Evolutionary conservation across 2,113 vertebrate species (phyloP), one percentile per base, ranked within the genome.

Genomic region (Chloebia gouldiae): DNA sequence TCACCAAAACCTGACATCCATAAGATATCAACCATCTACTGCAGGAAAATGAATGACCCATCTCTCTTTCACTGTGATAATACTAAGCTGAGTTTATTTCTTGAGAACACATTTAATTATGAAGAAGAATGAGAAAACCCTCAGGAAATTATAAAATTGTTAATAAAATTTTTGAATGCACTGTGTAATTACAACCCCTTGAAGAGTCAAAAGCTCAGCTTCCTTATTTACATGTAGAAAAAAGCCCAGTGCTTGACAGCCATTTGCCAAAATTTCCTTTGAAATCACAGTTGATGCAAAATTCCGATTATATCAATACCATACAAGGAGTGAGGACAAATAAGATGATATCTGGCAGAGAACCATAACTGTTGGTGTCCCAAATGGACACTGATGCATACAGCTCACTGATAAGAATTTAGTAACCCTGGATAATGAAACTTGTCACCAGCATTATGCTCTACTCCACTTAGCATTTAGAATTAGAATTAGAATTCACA

Each of bases 31-130:
- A 44, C 25, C 23, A 45, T 19, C 28, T 91, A 51, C 35, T 86
- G n/a, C 28, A 73, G 68, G 57, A 90, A 88, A 91, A 78, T 44
- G n/a, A 80, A 88, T 92, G 22, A 88, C 35, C 42, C 31, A 3
- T 56, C 54, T 69, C 17, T 81, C 63, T 75, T 80, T 51, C n/a
- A 53, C 7, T 64, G 47, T 61, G 16, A 65, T 31, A 50, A 35
- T 40, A 90, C 21, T 80, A 77, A 92, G 23, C 22, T 78, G 28
- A 81, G 44, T 84, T 94, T 90, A 80, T 93, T 92, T 93, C 25
- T 71, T 73, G 18, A 16, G 24, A 71, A 66, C 31, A n/a, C 9
- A 66, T 68, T 90, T 92, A 56, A 75, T 75, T 84, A 66, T 50
- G 25, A 14, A 73, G 93, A 90, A 83, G 25, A 72, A 54, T 37